Conservation (phyloP, 2,797 vertebrate genomes). For the Malurus splendens region DNA sequence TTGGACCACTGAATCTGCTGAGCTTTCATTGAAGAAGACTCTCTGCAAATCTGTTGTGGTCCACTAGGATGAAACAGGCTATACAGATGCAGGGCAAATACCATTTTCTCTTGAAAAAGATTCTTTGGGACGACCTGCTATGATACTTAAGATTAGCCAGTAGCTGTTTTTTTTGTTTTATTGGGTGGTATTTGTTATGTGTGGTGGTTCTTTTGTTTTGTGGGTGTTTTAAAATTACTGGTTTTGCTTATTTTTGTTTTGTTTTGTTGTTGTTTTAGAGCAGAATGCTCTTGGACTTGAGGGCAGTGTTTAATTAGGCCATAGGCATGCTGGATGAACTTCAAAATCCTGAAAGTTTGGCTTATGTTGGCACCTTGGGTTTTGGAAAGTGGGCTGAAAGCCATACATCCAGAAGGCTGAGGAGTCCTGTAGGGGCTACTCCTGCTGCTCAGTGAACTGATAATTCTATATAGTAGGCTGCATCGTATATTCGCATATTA, state of each 20-base stretch:
- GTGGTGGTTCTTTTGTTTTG: rapidly evolving
- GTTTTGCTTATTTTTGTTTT: not conserved
- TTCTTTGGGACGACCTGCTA: not conserved
- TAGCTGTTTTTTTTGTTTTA: not conserved
- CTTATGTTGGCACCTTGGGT: not conserved
- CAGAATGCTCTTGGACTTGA: not conserved
- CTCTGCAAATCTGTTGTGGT: not conserved
- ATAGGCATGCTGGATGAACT: not conserved
- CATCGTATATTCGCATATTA: not conserved
- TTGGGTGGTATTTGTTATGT: not conserved
- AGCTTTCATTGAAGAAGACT: conserved; percentile 31
- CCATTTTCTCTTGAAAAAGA: not conserved
- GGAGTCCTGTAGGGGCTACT: not conserved
- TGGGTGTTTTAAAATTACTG: rapidly evolving
- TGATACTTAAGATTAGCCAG: not conserved
- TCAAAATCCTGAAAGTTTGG: not conserved
- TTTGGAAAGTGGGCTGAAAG: not conserved
- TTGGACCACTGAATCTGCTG: conserved; percentile 29
- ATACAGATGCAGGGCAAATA: not conserved
- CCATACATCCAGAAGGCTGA: not conserved
- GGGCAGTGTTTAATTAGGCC: not conserved
- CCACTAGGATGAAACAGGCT: not conserved
- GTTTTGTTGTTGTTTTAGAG: not conserved
- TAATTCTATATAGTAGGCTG: not conserved
- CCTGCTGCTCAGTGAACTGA: not conserved